phyloP scores from a whole-genome alignment of 2,113 vertebrate species.

The Symphodus melops region DNA sequence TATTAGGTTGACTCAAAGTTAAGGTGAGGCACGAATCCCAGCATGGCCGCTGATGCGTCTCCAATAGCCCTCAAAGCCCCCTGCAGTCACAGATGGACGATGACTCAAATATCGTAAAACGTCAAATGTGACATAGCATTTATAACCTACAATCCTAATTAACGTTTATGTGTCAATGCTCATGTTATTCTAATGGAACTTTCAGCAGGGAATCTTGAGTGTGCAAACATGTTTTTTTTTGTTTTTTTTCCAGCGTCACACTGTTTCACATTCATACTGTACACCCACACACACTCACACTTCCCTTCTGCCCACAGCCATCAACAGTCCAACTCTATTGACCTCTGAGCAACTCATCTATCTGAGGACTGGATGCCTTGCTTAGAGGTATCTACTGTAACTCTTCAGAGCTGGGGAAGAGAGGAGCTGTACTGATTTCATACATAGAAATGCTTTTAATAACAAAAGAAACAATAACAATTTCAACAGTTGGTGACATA shows the following conservation, averaged over 20 bases:
- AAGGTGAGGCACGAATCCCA: too few relatives aligned
- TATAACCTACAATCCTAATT: conserved; percentile 7
- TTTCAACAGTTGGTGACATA: not conserved
- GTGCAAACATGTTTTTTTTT: not conserved
- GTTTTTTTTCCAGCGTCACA: conserved; percentile 6
- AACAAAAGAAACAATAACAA: not conserved
- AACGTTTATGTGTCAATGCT: conserved; percentile 25
- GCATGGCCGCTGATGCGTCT: too few relatives aligned
- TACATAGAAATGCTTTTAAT: not conserved
- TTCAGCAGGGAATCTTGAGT: conserved; percentile 35
- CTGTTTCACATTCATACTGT: conserved; percentile 48
- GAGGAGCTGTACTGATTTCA: conserved; percentile 28
- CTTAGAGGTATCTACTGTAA: conserved; percentile 38
- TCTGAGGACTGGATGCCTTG: conserved; percentile 36
- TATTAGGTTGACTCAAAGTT: too few relatives aligned
- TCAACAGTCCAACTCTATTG: conserved; percentile 43
- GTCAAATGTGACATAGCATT: too few relatives aligned
- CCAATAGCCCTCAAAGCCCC: too few relatives aligned
- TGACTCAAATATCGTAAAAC: too few relatives aligned
- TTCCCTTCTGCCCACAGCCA: conserved; percentile 29
- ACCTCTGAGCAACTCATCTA: conserved; percentile 50
- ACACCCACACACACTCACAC: conserved; percentile 46
- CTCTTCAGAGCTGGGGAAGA: conserved; percentile 8
- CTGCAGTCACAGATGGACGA: not conserved
- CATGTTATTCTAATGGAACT: conserved; percentile 30